These are phyloP conservation scores for Microplitis manilae DNA, from an alignment of 2,888 invertebrate species.

Conservation along the genomic window DNA sequence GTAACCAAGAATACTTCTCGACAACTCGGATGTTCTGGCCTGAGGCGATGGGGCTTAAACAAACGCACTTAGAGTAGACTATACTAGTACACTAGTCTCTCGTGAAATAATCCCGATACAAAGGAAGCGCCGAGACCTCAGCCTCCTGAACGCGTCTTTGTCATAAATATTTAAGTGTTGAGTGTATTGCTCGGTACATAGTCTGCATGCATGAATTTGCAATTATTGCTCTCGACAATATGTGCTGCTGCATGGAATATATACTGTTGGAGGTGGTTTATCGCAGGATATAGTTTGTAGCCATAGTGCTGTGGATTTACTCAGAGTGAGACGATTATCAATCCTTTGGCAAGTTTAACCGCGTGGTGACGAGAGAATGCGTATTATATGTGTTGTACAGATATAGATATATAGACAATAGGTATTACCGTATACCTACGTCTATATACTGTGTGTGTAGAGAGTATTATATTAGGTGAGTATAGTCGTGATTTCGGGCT, in stretches of 20 bases:
- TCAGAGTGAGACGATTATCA: slow-evolving; percentile 24
- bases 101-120: slow-evolving; percentile 39
- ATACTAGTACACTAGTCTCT: not conserved
- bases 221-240: slow-evolving; percentile 10
- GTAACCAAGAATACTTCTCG: slow-evolving; percentile 7
- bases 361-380: slow-evolving; percentile 17
- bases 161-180: slow-evolving; percentile 32
- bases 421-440: not conserved
- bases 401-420: not conserved
- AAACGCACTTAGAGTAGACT: slow-evolving; percentile 46
- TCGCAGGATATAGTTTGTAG: not conserved
- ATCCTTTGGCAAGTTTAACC: slow-evolving; percentile 28
- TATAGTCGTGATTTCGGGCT: slow-evolving; percentile 50
- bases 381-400: not conserved
- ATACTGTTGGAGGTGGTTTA: not conserved
- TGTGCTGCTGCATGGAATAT: not conserved
- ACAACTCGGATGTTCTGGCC: slow-evolving; percentile 46
- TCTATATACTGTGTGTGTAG: not conserved
- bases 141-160: slow-evolving; percentile 7
- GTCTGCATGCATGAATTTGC: not conserved
- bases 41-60: slow-evolving; percentile 51
- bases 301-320: slow-evolving; percentile 5
- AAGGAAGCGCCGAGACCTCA: slow-evolving; percentile 15
- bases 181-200: not conserved
- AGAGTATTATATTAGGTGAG: not conserved